Base-by-base conservation (phyloP, 1,140 invertebrate genomes). In the Diorhabda elongata region DNA sequence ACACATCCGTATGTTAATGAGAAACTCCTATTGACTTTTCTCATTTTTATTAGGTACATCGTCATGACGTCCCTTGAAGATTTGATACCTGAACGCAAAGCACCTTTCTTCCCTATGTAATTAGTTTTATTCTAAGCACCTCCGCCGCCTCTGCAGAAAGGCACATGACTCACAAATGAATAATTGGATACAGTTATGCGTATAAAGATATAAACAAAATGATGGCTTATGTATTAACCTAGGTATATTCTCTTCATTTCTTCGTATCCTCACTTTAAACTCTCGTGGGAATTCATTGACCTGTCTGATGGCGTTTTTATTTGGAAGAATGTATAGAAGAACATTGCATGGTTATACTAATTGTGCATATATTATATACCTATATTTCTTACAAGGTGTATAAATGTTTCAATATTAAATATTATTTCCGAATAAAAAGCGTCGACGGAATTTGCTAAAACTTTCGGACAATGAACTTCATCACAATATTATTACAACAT, bases 131-230 rank as follows among this genome's bases (percentile, higher is more conserved):
- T 52, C 47, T 52, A 52, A 52, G 47, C 47, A 52, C 47, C 47
- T 8, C 6, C 47, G 6, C 47, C 47, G 47, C 47, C 47, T 52
- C 47, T 52, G 47, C n/a, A 52, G 6, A 3, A 52, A 26, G 6
- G 41, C 43, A n/a, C 64, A 58, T 65, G 64, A 65, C 64, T 65
- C 64, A 57, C 42, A 65, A 58, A 65, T 65, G 56, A 65, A 65
- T 65, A 65, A 65, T 65, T 65, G 56, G 47, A 57, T 65, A 65
- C 64, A 65, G 64, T 65, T 65, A 65, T 65, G 64, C 64, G 64
- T 58, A 58, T 65, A 44, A 11, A 65, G 47, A 58, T 65, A 65
- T 58, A 58, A 65, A 65, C 64, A 65, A 65, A 65, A 65, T 58
- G 42, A 57, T 42, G 64, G 47, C 64, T 65, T 65, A 26, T 42